Conservation (phyloP, 2,113 vertebrate genomes). For the Hemicordylus capensis region DNA sequence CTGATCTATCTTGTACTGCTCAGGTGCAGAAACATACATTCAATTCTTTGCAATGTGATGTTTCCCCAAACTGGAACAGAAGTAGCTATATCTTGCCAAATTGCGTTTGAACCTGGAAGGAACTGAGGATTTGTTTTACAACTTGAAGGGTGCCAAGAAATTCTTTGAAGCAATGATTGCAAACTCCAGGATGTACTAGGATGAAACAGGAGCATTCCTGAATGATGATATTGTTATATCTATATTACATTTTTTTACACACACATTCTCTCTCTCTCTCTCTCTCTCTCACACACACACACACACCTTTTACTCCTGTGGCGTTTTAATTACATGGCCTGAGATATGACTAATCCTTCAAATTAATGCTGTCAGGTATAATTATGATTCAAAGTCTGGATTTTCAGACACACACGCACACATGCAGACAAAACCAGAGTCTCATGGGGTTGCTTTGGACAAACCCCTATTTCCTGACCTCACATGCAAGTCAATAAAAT, state of each 20-base stretch:
- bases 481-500: not conserved
- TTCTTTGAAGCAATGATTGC: conserved; percentile 65
- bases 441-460: not conserved
- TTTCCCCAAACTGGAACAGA: conserved; percentile 62
- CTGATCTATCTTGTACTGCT: conserved; percentile 51
- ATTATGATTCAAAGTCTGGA: conserved; percentile 46
- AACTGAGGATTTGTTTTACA: conserved; percentile 67
- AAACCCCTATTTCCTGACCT: not conserved
- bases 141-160: conserved; percentile 62
- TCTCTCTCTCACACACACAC: not conserved
- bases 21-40: conserved; percentile 64
- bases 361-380: conserved; percentile 53
- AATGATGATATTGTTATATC: conserved; percentile 50
- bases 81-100: conserved; percentile 46
- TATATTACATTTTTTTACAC: not conserved
- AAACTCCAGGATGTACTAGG: conserved; percentile 57
- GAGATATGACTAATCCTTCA: conserved; percentile 54
- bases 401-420: not conserved
- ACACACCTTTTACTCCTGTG: not conserved
- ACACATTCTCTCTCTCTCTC: not conserved
- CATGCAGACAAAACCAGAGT: not conserved
- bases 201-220: conserved; percentile 61
- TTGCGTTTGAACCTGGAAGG: conserved; percentile 64
- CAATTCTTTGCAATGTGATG: conserved; percentile 7
- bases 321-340: conserved; percentile 53